Conservation (phyloP, 2,113 vertebrate species). For the Charina bottae region DNA sequence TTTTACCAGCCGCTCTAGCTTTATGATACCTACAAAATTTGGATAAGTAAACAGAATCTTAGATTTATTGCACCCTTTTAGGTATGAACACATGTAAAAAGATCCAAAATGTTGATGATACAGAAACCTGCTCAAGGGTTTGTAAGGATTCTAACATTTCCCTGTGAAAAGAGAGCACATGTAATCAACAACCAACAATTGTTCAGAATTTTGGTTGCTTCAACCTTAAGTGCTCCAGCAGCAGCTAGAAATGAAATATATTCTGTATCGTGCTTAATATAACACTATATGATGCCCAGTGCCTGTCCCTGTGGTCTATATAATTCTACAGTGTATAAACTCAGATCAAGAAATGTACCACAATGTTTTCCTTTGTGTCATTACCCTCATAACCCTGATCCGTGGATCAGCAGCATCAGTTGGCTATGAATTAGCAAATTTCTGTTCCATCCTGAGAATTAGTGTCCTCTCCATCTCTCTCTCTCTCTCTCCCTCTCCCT, state of each 20-base stretch:
- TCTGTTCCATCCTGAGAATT: neutral
- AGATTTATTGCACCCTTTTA: constrained; percentile 77
- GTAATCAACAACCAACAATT: constrained; percentile 39
- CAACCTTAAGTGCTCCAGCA: neutral
- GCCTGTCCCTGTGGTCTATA: neutral
- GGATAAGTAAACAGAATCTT: constrained; percentile 74
- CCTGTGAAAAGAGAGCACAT: constrained; percentile 50
- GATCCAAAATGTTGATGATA: constrained; percentile 72
- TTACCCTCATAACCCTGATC: neutral
- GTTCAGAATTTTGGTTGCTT: constrained; percentile 22
- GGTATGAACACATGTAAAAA: constrained; percentile 64
- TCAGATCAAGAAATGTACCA: neutral
- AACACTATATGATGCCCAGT: neutral
- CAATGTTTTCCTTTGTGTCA: neutral
- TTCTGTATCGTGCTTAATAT: neutral
- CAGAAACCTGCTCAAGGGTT: constrained; percentile 69
- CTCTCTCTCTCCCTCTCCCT: neutral
- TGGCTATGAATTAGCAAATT: neutral
- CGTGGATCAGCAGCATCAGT: neutral
- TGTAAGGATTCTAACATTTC: constrained; percentile 68
- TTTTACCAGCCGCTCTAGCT: constrained; percentile 76
- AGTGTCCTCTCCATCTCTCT: neutral
- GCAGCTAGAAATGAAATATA: neutral
- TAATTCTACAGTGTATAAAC: neutral
- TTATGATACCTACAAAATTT: constrained; percentile 73